These are phyloP conservation scores for Protomyctophum bolini DNA, from an alignment of 2,113 vertebrate genomes.

Conservation along the genomic window DNA sequence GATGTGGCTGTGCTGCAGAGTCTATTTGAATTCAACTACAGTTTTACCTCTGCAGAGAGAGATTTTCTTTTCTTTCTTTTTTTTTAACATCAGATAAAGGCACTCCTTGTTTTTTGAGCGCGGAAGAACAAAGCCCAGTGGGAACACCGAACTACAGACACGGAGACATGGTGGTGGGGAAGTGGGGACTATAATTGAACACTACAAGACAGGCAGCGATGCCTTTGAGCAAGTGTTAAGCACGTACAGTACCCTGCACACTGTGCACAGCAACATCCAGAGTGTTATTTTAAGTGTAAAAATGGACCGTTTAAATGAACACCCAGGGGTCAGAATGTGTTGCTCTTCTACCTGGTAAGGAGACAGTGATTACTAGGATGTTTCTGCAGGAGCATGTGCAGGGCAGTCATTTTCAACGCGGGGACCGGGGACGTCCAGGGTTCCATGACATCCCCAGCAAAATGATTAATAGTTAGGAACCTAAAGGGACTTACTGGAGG, in stretches of 20 bases:
- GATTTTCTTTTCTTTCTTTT: conserved; percentile 13
- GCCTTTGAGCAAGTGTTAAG: not conserved
- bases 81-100: conserved; percentile 50
- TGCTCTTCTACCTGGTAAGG: not conserved
- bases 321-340: too few species aligned
- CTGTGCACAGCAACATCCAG: too few species aligned
- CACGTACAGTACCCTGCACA: too few species aligned
- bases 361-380: not conserved
- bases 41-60: conserved; percentile 16
- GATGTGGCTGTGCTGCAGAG: conserved; percentile 3
- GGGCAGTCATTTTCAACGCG: not conserved
- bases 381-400: not conserved
- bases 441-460: too few species aligned
- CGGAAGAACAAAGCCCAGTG: conserved; percentile 29
- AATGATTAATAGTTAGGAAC: too few species aligned
- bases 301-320: too few species aligned
- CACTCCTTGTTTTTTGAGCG: conserved; percentile 28
- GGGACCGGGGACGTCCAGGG: too few species aligned
- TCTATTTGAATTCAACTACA: conserved; percentile 39
- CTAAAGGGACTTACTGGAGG: too few species aligned
- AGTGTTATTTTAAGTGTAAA: too few species aligned
- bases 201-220: conserved; percentile 2
- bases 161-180: not conserved
- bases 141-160: conserved; percentile 9
- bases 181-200: not conserved